phyloP scores from a whole-genome alignment of 2,113 vertebrate species.

The Phoxinus phoxinus region DNA sequence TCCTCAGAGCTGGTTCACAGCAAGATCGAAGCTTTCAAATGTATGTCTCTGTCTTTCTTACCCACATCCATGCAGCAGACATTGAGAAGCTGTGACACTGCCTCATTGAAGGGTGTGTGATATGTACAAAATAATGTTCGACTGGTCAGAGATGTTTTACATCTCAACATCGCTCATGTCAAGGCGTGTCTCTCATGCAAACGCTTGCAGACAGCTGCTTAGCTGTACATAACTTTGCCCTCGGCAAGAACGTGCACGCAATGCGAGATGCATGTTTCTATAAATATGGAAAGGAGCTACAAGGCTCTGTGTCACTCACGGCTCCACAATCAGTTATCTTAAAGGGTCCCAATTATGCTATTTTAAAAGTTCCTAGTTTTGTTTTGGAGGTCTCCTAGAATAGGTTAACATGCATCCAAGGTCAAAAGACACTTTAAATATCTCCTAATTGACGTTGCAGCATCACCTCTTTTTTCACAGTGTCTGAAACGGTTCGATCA shows the following conservation, averaged over 20 bases:
- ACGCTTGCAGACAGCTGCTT: constrained; percentile 26
- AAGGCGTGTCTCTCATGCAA: constrained; percentile 34
- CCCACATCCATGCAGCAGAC: background rate
- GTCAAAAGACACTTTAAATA: too few relatives aligned
- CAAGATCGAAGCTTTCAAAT: background rate
- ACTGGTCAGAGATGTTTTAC: constrained; percentile 31
- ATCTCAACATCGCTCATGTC: constrained; percentile 25
- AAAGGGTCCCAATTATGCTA: background rate
- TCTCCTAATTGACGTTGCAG: too few relatives aligned
- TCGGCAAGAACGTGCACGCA: constrained; percentile 40
- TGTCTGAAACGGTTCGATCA: too few relatives aligned
- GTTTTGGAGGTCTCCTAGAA: too few relatives aligned
- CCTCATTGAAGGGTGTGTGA: constrained; percentile 21
- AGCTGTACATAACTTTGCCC: constrained; percentile 37
- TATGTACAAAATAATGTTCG: constrained; percentile 35
- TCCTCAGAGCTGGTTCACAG: background rate
- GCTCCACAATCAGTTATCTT: constrained; percentile 5
- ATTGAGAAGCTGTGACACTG: background rate
- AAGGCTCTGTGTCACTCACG: background rate
- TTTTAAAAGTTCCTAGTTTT: too few relatives aligned
- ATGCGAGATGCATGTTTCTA: constrained; percentile 29
- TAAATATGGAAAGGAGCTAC: constrained; percentile 48
- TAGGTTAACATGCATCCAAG: too few relatives aligned
- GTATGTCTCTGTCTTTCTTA: background rate
- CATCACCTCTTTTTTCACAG: too few relatives aligned